Evolutionary conservation across 2,797 vertebrate species (phyloP).

Genomic region (Sardinella longiceps): DNA sequence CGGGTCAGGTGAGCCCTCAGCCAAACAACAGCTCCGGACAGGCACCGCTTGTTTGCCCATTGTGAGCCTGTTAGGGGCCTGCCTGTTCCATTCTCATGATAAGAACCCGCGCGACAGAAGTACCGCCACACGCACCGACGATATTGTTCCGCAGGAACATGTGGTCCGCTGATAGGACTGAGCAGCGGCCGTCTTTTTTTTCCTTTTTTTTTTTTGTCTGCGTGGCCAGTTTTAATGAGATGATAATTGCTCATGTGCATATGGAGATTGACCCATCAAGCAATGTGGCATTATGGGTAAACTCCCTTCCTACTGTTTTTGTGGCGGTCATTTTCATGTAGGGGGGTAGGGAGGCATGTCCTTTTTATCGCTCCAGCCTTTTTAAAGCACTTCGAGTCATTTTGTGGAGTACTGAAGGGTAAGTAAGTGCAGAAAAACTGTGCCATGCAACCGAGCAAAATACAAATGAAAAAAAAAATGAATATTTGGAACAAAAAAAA

Average conservation of each 20-base stretch:
- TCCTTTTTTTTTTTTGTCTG: neutral
- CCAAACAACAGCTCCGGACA: neutral
- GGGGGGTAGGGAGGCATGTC: neutral
- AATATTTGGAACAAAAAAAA: neutral
- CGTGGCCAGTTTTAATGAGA: slow-evolving; percentile 36
- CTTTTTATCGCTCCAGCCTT: neutral
- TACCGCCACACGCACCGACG: neutral
- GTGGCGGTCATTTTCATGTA: neutral
- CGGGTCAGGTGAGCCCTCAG: slow-evolving; percentile 13
- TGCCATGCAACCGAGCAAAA: neutral
- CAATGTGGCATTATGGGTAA: neutral
- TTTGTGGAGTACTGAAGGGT: neutral
- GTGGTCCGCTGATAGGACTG: slow-evolving; percentile 2
- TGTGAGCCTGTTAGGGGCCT: neutral
- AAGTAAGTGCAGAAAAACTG: neutral
- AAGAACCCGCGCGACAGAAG: neutral
- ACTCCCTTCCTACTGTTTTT: neutral
- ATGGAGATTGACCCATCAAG: slow-evolving; percentile 23
- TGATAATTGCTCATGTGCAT: slow-evolving; percentile 38
- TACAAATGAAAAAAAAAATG: neutral
- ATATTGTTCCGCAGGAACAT: slow-evolving; percentile 14
- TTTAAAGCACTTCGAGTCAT: neutral
- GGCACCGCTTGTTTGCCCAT: neutral
- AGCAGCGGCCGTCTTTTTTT: neutral
- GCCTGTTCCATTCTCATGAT: slow-evolving; percentile 22